A percentile compares a stretch with the other conserved stretches of the same genome.
Evolutionary conservation across 2,113 vertebrate genomes (phyloP).

Genomic region (Pseudopodoces humilis): DNA sequence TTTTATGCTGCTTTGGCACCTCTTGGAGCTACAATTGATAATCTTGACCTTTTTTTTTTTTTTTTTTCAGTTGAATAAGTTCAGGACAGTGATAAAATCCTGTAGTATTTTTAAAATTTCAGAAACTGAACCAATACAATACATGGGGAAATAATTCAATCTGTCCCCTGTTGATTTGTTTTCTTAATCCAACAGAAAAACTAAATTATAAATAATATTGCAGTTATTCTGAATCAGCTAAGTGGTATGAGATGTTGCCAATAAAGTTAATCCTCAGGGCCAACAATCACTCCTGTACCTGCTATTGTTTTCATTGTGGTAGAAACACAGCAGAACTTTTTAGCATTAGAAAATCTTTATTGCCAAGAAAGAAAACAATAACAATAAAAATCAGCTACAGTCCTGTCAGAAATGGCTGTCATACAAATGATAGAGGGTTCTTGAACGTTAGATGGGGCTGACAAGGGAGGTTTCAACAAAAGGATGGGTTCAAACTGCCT

Average conservation of each 20-base stretch:
- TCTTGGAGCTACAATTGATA: neutral
- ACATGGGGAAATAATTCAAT: neutral
- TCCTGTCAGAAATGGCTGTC: neutral
- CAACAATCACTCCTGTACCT: neutral
- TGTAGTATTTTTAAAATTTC: neutral
- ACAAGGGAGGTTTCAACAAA: neutral
- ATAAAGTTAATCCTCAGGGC: neutral
- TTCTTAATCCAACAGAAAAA: neutral
- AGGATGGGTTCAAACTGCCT: neutral
- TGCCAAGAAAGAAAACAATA: neutral
- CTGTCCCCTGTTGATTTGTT: neutral
- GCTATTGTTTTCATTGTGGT: neutral
- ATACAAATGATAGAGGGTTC: neutral
- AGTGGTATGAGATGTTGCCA: neutral
- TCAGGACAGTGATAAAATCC: neutral
- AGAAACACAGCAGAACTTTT: neutral
- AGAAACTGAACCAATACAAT: neutral
- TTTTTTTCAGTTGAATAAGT: neutral
- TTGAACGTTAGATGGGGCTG: neutral
- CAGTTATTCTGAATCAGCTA: neutral
- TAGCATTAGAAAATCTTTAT: neutral
- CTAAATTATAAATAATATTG: neutral
- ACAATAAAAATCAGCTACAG: neutral
- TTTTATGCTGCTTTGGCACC: neutral
- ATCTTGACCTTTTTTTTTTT: neutral